Evolutionary conservation across 2,797 vertebrate genomes (phyloP), one percentile per base, ranked within the genome.

Genomic region (Cercopithecus petaurista): DNA sequence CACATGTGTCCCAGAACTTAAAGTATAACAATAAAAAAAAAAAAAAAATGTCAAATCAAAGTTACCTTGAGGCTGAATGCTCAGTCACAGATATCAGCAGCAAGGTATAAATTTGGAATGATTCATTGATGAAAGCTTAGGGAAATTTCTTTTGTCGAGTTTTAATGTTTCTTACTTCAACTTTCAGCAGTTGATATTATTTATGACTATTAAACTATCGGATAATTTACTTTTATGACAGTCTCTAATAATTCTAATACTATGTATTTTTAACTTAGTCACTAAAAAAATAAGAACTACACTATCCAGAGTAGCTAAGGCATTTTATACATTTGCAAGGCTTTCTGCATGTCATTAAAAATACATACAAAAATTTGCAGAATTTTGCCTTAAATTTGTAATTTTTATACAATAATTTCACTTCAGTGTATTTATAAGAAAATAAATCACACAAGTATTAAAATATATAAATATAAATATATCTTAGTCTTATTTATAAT

Each of bases 131-230:
- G 55, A 79, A 81, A 85, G 21, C 14, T 9, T 82, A 88, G 88
- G 33, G n/a, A 95, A 83, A 91, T 43, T 67, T 36, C n/a, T 95
- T 64, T 93, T 50, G 50, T 91, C 21, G 59, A 46, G 46, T 76
- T 97, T 96, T 48, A 76, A 43, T 82, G 48, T 96, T 96, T 92
- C n/a, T 48, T 94, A 85, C 85, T 88, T 88, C 43, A 88, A 48
- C 3, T 10, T 50, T 43, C 83, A 94, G 30, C 4, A 61, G 21
- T 55, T 75, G 41, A 46, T 82, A 46, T 39, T 90, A 64, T 30
- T 90, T 48, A 55, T 81, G 59, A 81, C 41, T 48, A 90, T 86
- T 89, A 76, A 73, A 43, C 73, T 94, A 15, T 75, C 4, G 64
- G 46, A 57, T 39, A 64, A 76, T 82, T 76, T 84, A 80, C 59